These are phyloP conservation scores for Esox niger DNA, from an alignment of 2,113 vertebrate species.

Conservation along the genomic window DNA sequence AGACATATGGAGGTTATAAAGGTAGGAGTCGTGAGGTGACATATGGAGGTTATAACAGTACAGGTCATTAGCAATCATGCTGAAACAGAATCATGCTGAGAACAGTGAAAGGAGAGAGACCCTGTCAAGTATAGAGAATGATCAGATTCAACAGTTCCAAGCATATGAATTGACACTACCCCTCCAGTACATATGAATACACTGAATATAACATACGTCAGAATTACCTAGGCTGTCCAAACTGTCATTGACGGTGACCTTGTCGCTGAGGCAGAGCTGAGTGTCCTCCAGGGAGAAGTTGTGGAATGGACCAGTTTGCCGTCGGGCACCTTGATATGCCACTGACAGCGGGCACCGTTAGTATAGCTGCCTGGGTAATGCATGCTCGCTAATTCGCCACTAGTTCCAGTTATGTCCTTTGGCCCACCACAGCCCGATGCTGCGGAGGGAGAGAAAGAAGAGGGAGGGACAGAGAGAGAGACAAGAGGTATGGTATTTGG, in stretches of 20 bases:
- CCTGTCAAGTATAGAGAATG: background rate
- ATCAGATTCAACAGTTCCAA: background rate
- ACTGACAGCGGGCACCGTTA: slow-evolving; percentile 68
- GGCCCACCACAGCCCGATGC: slow-evolving; percentile 71
- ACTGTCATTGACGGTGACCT: slow-evolving; percentile 61
- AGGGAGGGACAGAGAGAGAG: background rate
- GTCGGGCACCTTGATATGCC: slow-evolving; percentile 65
- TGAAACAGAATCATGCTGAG: background rate
- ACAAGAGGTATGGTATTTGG: no score
- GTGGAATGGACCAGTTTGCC: slow-evolving; percentile 71
- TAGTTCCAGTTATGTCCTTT: slow-evolving; percentile 55
- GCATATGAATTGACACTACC: background rate
- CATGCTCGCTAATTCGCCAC: slow-evolving; percentile 65
- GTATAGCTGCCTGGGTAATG: slow-evolving; percentile 61
- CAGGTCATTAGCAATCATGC: slow-evolving; percentile 1
- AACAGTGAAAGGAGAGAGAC: background rate
- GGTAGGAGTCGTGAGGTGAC: no score
- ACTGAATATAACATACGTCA: background rate
- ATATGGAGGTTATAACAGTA: no score
- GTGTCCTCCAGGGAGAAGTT: slow-evolving; percentile 73
- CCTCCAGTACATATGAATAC: background rate
- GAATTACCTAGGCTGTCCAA: slow-evolving; percentile 62
- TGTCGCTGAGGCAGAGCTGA: slow-evolving; percentile 64
- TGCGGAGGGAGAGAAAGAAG: slow-evolving; percentile 14
- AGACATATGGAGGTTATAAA: no score